Conservation (phyloP, 1,140 invertebrate species). For the Drosophila sp. region DNA sequence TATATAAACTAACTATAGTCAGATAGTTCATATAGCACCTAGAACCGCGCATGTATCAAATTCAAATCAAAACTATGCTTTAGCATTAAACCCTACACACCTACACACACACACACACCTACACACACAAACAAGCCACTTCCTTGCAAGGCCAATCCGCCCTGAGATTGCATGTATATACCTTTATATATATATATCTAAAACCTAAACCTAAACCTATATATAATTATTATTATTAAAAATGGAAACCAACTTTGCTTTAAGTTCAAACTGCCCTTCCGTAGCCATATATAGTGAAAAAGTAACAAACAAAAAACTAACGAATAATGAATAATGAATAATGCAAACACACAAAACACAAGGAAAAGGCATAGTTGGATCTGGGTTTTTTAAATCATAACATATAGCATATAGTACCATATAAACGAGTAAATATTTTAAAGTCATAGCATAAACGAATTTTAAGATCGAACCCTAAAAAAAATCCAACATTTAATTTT, state of each 20-base stretch:
- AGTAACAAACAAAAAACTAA: slow-evolving; percentile 17
- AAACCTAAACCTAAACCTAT: slow-evolving; percentile 12
- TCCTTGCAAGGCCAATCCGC: slow-evolving; percentile 60
- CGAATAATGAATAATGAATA: slow-evolving; percentile 33
- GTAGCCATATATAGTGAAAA: slow-evolving; percentile 51
- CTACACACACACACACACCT: slow-evolving; percentile 21
- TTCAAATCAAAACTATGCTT: slow-evolving; percentile 76
- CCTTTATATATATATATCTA: slow-evolving; percentile 51
- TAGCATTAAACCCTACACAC: slow-evolving; percentile 59
- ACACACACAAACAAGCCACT: slow-evolving; percentile 29
- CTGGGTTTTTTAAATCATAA: slow-evolving; percentile 64
- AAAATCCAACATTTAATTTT: slow-evolving; percentile 57
- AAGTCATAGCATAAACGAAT: slow-evolving; percentile 77
- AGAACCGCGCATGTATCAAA: slow-evolving; percentile 76
- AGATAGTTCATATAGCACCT: slow-evolving; percentile 69
- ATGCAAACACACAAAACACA: background rate
- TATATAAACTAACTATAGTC: slow-evolving; percentile 45
- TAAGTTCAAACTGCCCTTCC: slow-evolving; percentile 69
- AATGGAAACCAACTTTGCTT: slow-evolving; percentile 60
- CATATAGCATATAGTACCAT: slow-evolving; percentile 52
- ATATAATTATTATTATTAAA: slow-evolving; percentile 33
- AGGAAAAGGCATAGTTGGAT: slow-evolving; percentile 59
- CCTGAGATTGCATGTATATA: slow-evolving; percentile 59
- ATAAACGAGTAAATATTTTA: slow-evolving; percentile 75
- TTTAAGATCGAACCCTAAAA: slow-evolving; percentile 60